Percentiles rank a stretch among this genome's conserved stretches.
These are phyloP conservation scores for Aradophagus sp. DNA, from an alignment of 1,140 invertebrate genomes.

Conservation along the genomic window DNA sequence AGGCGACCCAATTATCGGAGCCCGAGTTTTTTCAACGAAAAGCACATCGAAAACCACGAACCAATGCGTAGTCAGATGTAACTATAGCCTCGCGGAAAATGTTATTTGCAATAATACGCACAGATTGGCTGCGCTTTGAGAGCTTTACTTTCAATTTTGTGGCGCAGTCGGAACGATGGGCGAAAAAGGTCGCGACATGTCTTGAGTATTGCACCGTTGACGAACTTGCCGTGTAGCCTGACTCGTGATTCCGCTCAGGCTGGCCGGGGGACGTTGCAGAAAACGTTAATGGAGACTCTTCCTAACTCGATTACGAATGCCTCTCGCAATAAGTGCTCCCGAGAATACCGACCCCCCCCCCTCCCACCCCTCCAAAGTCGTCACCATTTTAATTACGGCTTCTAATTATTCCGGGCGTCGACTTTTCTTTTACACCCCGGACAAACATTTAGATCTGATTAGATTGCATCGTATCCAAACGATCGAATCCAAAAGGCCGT, in stretches of 20 bases:
- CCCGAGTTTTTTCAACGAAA: no score
- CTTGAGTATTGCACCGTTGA: conserved; percentile 33
- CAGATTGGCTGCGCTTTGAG: no score
- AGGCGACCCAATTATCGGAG: no score
- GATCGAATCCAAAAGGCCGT: not conserved
- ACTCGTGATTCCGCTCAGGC: conserved; percentile 32
- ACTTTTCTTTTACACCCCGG: conserved; percentile 3
- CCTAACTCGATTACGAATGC: conserved; percentile 49
- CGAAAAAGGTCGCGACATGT: conserved; percentile 36
- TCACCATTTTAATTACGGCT: conserved; percentile 32
- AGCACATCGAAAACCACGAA: no score
- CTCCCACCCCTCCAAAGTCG: conserved; percentile 17
- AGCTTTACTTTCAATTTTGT: no score
- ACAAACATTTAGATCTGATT: conserved; percentile 3
- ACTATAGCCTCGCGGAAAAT: no score
- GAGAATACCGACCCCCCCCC: no score
- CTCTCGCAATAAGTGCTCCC: conserved; percentile 45
- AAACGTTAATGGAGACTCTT: conserved; percentile 51
- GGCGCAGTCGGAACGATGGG: no score
- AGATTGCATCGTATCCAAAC: not conserved
- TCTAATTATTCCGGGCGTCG: conserved; percentile 22
- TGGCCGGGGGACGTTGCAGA: conserved; percentile 12
- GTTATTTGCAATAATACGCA: no score
- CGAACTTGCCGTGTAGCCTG: conserved; percentile 38
- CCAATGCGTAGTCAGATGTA: no score